Percentiles rank a stretch among this genome's conserved stretches.
These are phyloP conservation scores for Channallabes apus DNA, from an alignment of 2,797 vertebrate species.

Conservation along the genomic window DNA sequence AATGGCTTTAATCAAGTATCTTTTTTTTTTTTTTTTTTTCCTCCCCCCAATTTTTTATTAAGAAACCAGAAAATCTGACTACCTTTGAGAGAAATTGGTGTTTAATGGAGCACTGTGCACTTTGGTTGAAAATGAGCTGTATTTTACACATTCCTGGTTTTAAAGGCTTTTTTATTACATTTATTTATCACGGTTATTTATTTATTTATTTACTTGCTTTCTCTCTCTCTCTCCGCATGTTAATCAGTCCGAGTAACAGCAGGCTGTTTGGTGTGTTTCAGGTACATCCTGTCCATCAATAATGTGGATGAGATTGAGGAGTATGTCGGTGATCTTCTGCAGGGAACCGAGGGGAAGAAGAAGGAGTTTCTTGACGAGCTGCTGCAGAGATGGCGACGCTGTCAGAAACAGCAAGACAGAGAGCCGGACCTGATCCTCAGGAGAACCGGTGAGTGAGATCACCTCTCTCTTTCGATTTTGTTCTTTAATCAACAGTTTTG, in stretches of 20 bases:
- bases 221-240: not conserved
- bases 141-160: too few species aligned
- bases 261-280: conserved; percentile 50
- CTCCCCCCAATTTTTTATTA: too few species aligned
- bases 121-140: too few species aligned
- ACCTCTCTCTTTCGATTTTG: too few species aligned
- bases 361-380: conserved; percentile 86
- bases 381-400: conserved; percentile 78
- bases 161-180: too few species aligned
- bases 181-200: too few species aligned
- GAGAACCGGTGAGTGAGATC: conserved; percentile 59
- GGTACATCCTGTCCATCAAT: conserved; percentile 91
- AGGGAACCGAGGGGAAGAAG: conserved; percentile 86
- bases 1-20: too few species aligned
- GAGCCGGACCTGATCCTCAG: conserved; percentile 57
- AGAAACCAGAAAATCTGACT: too few species aligned
- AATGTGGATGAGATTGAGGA: conserved; percentile 88
- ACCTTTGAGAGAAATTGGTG: too few species aligned
- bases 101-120: too few species aligned
- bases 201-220: too few species aligned
- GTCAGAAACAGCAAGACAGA: conserved; percentile 64
- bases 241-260: not conserved
- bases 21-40: too few species aligned
- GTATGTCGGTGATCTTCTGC: conserved; percentile 89
- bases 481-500: not conserved